Conservation (phyloP, 2,113 vertebrate genomes). For the Rhinopomastus cyanomelas region DNA sequence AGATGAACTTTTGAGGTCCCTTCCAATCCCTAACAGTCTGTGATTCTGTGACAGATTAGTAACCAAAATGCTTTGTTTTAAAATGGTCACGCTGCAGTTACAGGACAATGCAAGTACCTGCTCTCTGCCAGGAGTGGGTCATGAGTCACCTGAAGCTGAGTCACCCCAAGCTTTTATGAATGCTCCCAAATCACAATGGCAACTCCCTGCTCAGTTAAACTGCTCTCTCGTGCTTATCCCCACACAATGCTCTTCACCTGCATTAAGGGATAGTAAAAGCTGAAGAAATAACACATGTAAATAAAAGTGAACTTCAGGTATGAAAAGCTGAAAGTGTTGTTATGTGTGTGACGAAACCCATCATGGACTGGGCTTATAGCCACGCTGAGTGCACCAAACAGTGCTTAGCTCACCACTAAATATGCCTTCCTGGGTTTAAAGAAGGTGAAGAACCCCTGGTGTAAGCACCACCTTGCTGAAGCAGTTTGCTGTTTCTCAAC, state of each 20-base stretch:
- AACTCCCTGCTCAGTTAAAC: neutral
- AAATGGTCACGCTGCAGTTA: neutral
- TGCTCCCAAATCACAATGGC: neutral
- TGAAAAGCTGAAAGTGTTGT: rapidly evolving
- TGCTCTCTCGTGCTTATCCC: neutral
- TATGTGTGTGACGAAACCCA: neutral
- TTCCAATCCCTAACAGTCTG: no score
- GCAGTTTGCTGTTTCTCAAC: neutral
- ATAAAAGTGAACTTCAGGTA: neutral
- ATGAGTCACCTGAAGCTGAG: neutral
- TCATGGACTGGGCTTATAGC: neutral
- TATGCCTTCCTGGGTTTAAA: neutral
- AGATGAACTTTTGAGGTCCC: no score
- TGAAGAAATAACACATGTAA: neutral
- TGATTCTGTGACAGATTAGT: neutral
- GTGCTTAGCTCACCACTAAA: neutral
- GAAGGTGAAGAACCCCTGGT: neutral
- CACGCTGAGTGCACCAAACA: neutral
- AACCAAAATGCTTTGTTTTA: neutral
- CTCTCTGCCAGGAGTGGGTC: neutral
- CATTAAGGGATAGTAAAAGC: neutral
- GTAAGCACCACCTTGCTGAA: neutral
- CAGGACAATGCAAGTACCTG: neutral
- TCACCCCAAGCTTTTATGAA: neutral
- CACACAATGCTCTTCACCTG: neutral